Evolutionary conservation across 2,113 vertebrate species (phyloP).

Genomic region (Chlorocebus sabaeus): DNA sequence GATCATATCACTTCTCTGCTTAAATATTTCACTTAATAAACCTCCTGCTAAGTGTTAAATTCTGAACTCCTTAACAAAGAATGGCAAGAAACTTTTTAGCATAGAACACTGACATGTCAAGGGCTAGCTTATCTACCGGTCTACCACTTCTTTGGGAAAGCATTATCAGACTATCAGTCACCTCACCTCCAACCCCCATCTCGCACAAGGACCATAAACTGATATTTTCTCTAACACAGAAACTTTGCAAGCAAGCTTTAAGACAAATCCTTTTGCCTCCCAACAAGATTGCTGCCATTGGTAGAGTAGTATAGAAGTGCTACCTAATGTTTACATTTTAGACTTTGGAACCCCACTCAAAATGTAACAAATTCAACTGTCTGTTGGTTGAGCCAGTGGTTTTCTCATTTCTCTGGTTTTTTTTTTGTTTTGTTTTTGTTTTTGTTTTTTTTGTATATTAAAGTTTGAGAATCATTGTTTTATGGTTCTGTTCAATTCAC

Average conservation of each 20-base stretch:
- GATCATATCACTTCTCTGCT: not conserved
- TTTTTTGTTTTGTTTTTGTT: no score
- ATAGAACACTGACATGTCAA: not conserved
- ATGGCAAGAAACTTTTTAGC: not conserved
- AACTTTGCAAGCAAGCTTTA: not conserved
- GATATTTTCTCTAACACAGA: not conserved
- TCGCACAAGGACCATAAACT: not conserved
- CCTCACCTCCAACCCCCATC: rapidly evolving
- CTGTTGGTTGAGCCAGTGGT: not conserved
- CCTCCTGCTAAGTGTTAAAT: not conserved
- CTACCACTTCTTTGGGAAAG: not conserved
- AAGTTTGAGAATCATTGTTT: not conserved
- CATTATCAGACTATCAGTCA: not conserved
- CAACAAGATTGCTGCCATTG: not conserved
- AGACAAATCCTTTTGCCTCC: not conserved
- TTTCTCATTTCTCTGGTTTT: not conserved
- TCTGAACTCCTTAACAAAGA: not conserved
- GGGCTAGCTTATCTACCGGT: not conserved
- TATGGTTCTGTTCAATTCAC: not conserved
- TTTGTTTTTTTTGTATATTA: not conserved
- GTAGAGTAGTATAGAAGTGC: not conserved
- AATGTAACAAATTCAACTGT: not conserved
- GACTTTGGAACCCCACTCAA: not conserved
- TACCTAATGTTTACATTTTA: not conserved
- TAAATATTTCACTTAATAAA: not conserved